Conservation (phyloP, 2,113 vertebrate species). For the Lethenteron reissneri region DNA sequence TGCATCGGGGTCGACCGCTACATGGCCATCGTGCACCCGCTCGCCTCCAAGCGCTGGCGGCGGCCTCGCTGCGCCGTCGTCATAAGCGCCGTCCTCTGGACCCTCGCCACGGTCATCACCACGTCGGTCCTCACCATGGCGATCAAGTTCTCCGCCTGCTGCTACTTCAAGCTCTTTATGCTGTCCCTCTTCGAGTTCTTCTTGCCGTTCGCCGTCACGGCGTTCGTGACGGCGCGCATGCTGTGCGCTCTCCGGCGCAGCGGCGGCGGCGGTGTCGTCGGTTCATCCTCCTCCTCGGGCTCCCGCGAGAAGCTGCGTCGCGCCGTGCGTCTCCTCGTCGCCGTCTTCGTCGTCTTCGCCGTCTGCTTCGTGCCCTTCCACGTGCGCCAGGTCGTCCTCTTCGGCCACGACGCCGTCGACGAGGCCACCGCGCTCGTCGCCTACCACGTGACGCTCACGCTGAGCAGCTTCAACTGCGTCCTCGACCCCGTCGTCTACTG, state of each 20-base stretch:
- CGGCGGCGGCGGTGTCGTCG: slow-evolving; percentile 11
- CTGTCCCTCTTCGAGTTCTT: slow-evolving; percentile 73
- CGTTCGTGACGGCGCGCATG: slow-evolving; percentile 56
- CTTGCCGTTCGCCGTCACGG: slow-evolving; percentile 60
- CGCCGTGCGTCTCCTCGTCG: slow-evolving; percentile 63
- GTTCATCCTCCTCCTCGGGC: slow-evolving; percentile 51
- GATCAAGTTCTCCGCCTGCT: slow-evolving; percentile 37
- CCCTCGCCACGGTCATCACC: slow-evolving; percentile 66
- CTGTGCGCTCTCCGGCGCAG: slow-evolving; percentile 59
- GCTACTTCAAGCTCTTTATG: slow-evolving; percentile 45
- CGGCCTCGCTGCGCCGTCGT: slow-evolving; percentile 53
- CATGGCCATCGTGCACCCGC: slow-evolving; percentile 53
- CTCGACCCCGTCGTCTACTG: slow-evolving; percentile 96
- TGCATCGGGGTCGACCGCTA: slow-evolving; percentile 84
- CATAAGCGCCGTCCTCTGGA: slow-evolving; percentile 55
- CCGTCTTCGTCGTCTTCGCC: slow-evolving; percentile 75
- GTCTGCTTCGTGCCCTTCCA: slow-evolving; percentile 95
- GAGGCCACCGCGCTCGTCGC: slow-evolving; percentile 30
- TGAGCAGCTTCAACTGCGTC: slow-evolving; percentile 92
- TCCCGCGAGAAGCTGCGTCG: slow-evolving; percentile 56
- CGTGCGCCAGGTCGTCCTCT: slow-evolving; percentile 42
- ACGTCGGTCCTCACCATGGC: slow-evolving; percentile 57
- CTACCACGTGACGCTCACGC: slow-evolving; percentile 72
- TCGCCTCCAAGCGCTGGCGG: slow-evolving; percentile 34
- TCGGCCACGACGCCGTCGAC: slow-evolving; percentile 42